Evolutionary conservation across 2,888 invertebrate species (phyloP), one percentile per base, ranked within the genome.

Genomic region (Anodontia alba): DNA sequence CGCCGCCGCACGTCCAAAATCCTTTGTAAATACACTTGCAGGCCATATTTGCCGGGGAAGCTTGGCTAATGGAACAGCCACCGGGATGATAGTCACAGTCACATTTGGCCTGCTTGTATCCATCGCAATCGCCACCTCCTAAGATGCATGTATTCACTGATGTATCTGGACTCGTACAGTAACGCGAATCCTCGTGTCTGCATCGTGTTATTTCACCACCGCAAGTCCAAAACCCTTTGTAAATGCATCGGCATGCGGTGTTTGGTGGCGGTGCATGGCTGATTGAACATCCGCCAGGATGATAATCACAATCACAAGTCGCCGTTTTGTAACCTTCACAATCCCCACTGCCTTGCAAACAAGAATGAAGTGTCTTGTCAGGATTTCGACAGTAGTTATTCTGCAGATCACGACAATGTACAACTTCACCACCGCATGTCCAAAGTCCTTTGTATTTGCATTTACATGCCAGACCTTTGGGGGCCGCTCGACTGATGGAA

Each of bases 271-370:
- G 33, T 12, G 62, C 31, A 33, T 20, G 62, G 20, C 62, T 62
- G 33, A 62, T 77, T 7, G 77, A 46, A 51, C 77, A 77, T 17
- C 77, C 77, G 7, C 77, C 72, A 5, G 49, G 29, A 42, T 66
- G 72, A 33, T 62, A 62, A 23, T 62, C 62, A 33, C 62, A 62
- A 20, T 62, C 62, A 33, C 62, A 62, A 2, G 57, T 57, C 57
- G 57, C 57, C 31, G 69, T 69, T 51, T 69, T 76, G 67, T 76
- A 76, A 15, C 76, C 69, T 29, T 76, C 70, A 43, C 76, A 76
- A 43, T 76, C 70, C 1, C 76, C 76, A 29, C 23, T 54, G 10
- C 76, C 76, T 33, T 38, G 33, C 5, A 66, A 31, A 31, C 76
- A 76, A 17, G 71, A 62, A n/a, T 71, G 26, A 0, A 76, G 36